Percentiles rank a stretch among this genome's conserved stretches.
Conservation (phyloP, 2,888 invertebrate genomes). For the Volucella inanis region DNA sequence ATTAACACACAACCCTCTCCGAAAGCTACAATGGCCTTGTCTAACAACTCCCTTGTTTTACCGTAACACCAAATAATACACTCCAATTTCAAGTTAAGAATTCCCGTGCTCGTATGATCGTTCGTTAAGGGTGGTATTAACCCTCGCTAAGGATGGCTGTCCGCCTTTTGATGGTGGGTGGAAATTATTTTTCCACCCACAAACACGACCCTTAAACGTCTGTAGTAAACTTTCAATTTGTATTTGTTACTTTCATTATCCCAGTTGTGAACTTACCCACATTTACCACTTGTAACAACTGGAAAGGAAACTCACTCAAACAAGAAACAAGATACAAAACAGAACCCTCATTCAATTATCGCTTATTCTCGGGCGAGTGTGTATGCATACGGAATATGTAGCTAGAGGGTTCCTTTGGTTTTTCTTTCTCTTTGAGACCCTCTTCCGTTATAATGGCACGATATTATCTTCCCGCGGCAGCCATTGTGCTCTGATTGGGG, state of each 20-base stretch:
- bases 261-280: constrained; percentile 72
- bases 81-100: constrained; percentile 62
- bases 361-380: constrained; percentile 70
- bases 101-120: constrained; percentile 34
- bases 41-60: constrained; percentile 36
- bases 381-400: constrained; percentile 43
- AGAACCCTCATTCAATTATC: constrained; percentile 74
- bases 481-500: constrained; percentile 73
- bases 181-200: constrained; percentile 62
- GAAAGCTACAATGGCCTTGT: constrained; percentile 14
- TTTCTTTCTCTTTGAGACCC: constrained; percentile 21
- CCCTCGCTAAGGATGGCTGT: neutral
- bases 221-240: constrained; percentile 74
- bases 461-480: constrained; percentile 71
- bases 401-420: constrained; percentile 5
- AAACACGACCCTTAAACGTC: constrained; percentile 71
- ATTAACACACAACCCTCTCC: constrained; percentile 58
- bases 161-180: constrained; percentile 42
- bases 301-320: constrained; percentile 36
- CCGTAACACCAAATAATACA: constrained; percentile 67
- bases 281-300: constrained; percentile 49
- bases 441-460: constrained; percentile 43
- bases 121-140: neutral
- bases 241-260: constrained; percentile 72
- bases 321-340: constrained; percentile 27